phyloP scores from a whole-genome alignment of 2,797 vertebrate species.

The Ptychobarbus kaznakovi region DNA sequence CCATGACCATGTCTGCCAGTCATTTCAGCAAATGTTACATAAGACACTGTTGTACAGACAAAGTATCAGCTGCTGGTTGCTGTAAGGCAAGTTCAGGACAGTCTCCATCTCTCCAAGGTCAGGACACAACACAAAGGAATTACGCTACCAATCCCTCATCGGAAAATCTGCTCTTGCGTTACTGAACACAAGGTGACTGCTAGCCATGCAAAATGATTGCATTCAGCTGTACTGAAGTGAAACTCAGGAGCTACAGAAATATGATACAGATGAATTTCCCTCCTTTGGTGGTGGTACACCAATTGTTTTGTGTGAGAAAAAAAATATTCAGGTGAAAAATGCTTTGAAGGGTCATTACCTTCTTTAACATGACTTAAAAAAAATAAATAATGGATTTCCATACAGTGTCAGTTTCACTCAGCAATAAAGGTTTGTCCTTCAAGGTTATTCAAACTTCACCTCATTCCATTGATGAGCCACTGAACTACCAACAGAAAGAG shows the following conservation, averaged over 20 bases:
- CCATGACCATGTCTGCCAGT: conserved; percentile 3
- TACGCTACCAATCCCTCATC: conserved; percentile 11
- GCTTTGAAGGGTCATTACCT: not conserved
- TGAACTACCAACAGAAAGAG: not conserved
- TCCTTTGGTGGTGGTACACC: not conserved
- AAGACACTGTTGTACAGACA: not conserved
- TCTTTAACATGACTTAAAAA: not conserved
- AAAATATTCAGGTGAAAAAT: not conserved
- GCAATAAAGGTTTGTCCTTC: not conserved
- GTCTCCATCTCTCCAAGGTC: not conserved
- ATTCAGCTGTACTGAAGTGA: conserved; percentile 25
- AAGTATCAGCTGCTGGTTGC: not conserved
- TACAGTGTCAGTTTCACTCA: not conserved
- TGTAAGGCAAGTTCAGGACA: not conserved
- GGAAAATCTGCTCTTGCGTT: conserved; percentile 20
- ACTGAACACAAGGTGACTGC: conserved; percentile 1
- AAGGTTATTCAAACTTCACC: not conserved
- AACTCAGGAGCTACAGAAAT: conserved; percentile 17
- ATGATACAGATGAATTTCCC: not conserved
- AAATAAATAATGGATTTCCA: not conserved
- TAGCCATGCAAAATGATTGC: conserved; percentile 22
- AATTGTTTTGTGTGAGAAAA: not conserved
- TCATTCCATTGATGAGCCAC: not conserved
- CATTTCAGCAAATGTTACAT: conserved; percentile 5
- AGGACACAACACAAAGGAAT: conserved; percentile 16